Percentiles rank a stretch among this genome's conserved stretches.
phyloP scores from a whole-genome alignment of 1,140 invertebrate genomes.

The Pogonomyrmex californicus region DNA sequence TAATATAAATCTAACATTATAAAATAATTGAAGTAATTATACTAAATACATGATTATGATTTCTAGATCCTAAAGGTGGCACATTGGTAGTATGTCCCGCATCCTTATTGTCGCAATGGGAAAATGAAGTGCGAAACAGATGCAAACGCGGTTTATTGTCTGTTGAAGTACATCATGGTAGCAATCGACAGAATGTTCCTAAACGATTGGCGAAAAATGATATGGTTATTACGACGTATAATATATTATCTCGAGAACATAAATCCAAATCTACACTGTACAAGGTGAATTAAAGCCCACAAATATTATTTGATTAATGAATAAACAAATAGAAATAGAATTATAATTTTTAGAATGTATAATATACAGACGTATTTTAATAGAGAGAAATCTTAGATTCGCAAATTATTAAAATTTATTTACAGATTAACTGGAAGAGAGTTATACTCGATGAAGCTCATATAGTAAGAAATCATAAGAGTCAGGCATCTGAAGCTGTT shows the following conservation, averaged over 20 bases:
- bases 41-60: not conserved
- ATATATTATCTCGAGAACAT: conserved; percentile 89
- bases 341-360: not conserved
- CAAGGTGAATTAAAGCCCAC: conserved; percentile 64
- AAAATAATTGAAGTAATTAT: conserved; percentile 19
- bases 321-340: not conserved
- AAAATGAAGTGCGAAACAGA: conserved; percentile 91
- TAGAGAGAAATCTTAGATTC: not conserved
- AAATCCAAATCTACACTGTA: conserved; percentile 76
- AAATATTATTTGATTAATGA: conserved; percentile 18
- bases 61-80: conserved; percentile 86
- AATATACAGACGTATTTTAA: not conserved
- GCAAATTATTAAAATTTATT: conserved; percentile 14
- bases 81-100: conserved; percentile 97
- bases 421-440: conserved; percentile 92
- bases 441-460: conserved; percentile 98
- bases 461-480: conserved; percentile 95
- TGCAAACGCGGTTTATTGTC: conserved; percentile 89
- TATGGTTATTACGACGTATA: conserved; percentile 93
- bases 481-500: conserved; percentile 91
- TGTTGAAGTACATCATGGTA: conserved; percentile 93
- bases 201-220: conserved; percentile 89
- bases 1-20: not conserved
- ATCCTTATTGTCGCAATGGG: conserved; percentile 95
- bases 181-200: conserved; percentile 90